Evolutionary conservation across 2,113 vertebrate genomes (phyloP).

Genomic region (Genyomyrus donnyi): DNA sequence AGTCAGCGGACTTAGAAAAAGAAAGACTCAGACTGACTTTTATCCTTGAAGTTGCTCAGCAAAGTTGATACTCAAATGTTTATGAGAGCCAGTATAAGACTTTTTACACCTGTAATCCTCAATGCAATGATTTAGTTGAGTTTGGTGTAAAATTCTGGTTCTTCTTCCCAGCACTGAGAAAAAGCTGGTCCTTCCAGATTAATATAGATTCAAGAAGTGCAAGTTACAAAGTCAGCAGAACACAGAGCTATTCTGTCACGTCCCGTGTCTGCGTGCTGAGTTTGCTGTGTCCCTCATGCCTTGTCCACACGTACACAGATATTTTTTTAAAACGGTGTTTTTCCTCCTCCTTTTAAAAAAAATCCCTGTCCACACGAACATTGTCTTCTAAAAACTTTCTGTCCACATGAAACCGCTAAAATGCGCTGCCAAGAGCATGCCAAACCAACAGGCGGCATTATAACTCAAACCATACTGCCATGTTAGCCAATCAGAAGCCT

Average conservation of each 20-base stretch:
- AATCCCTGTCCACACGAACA: too few species aligned
- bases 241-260: neutral
- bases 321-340: too few species aligned
- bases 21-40: neutral
- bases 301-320: too few species aligned
- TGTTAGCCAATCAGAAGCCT: too few species aligned
- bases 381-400: too few species aligned
- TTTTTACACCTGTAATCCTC: neutral
- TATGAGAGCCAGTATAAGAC: neutral
- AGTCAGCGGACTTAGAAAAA: neutral
- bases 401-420: too few species aligned
- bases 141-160: neutral
- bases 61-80: neutral
- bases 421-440: too few species aligned
- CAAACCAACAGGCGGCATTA: too few species aligned
- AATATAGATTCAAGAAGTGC: neutral
- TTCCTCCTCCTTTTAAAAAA: too few species aligned
- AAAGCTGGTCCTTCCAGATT: neutral
- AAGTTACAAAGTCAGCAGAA: neutral
- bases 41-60: neutral
- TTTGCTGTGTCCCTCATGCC: neutral
- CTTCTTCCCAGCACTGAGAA: neutral
- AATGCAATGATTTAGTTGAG: neutral
- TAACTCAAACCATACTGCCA: too few species aligned
- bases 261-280: neutral